Evolutionary conservation across 1,140 invertebrate genomes (phyloP), one percentile per base, ranked within the genome.

Genomic region (Leptonema lineaticorne): DNA sequence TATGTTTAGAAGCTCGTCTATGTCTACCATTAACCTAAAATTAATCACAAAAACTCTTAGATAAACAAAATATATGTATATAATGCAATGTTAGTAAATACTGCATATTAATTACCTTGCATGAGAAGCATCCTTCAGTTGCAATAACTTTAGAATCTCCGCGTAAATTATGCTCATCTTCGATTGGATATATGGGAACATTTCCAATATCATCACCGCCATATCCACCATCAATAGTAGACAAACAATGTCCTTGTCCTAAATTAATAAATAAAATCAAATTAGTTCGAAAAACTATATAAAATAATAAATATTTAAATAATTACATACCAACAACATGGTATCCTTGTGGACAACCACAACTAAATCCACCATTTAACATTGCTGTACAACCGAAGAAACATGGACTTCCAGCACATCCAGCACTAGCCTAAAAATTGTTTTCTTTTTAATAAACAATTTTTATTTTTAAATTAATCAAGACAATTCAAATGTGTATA

Each of bases 41-140:
- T 59, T 20, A 4, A 9, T 28, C 27, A 18, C 22, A 7, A 50
- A 18, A 9, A 18, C 6, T n/a, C n/a, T n/a, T n/a, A n/a, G n/a
- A n/a, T n/a, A n/a, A n/a, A n/a, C n/a, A n/a, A 24, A 20, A 9
- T 33, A 29, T 62, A 9, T 30, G 14, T 30, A 62, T 11, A n/a
- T 62, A 33, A 24, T 18, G n/a, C 33, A 37, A 22, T 9, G 26
- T 60, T 30, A 11, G 37, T 57, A 65, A n/a, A n/a, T n/a, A n/a
- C n/a, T n/a, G n/a, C n/a, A n/a, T n/a, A n/a, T n/a, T 63, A 26
- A 58, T 75, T 76, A 93, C 89, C 83, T 94, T 92, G 84, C 93
- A 96, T 16, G 91, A 90, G 81, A 95, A 95, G 80, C 93, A 95
- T 3, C 92, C 93, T 81, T 96, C 93, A 0, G 91, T 93, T 0